A percentile compares a stretch with the other conserved stretches of the same genome.
Conservation (phyloP, 2,888 invertebrate genomes). For the Chrysomela aeneicollis region DNA sequence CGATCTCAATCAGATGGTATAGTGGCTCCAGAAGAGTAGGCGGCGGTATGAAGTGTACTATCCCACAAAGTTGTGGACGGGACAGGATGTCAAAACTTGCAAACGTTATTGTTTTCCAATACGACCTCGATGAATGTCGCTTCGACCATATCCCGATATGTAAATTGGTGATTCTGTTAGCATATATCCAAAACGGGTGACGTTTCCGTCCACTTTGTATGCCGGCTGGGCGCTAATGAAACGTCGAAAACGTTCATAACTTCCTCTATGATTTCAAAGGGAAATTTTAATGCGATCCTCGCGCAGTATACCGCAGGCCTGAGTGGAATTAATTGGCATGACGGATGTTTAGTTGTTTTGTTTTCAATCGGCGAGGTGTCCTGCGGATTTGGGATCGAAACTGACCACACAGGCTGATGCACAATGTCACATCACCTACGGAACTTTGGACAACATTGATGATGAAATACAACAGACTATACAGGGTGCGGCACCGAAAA, state of each 20-base stretch:
- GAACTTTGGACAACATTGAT: no score
- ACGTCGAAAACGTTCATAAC: conserved; percentile 18
- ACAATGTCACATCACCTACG: no score
- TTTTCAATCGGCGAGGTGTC: neutral
- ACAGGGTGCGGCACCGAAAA: no score
- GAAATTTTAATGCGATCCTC: neutral
- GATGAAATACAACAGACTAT: no score
- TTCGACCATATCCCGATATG: conserved; percentile 6
- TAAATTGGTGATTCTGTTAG: conserved; percentile 16
- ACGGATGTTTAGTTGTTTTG: neutral
- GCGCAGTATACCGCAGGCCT: neutral
- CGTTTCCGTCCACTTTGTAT: conserved; percentile 14
- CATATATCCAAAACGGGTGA: neutral
- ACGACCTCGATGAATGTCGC: no score
- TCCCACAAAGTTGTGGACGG: no score
- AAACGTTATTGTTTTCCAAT: no score
- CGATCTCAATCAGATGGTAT: no score
- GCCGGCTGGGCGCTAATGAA: conserved; percentile 17
- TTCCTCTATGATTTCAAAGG: conserved; percentile 2
- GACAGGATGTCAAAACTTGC: no score
- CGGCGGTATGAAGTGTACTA: no score
- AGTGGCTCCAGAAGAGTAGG: no score
- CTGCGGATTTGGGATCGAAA: neutral
- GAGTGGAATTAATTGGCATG: neutral
- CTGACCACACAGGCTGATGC: neutral